These are phyloP conservation scores for Penaeus japonicus DNA, from an alignment of 1,140 invertebrate genomes.

Conservation along the genomic window DNA sequence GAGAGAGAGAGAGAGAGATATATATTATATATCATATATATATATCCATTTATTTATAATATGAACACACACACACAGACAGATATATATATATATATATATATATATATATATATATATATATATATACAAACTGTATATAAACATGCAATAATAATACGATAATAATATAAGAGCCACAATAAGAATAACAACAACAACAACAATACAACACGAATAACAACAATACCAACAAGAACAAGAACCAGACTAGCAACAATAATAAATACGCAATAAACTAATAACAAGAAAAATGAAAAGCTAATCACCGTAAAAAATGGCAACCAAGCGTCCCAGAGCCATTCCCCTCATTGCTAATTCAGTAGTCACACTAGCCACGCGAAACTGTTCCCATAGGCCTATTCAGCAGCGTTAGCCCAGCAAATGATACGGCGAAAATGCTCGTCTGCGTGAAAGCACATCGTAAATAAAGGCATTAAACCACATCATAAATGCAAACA, in stretches of 20 bases:
- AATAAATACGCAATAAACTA: not conserved
- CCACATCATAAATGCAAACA: too few relatives aligned
- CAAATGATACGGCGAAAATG: too few relatives aligned
- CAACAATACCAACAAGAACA: not conserved
- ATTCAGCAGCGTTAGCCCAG: too few relatives aligned
- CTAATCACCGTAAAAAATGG: not conserved
- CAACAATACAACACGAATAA: not conserved
- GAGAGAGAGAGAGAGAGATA: too few relatives aligned
- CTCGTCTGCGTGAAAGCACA: too few relatives aligned
- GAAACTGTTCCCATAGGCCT: too few relatives aligned
- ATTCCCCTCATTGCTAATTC: too few relatives aligned
- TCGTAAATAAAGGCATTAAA: too few relatives aligned
- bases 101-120: constrained; percentile 6
- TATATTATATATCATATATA: not conserved
- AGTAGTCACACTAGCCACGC: too few relatives aligned
- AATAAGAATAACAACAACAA: not conserved
- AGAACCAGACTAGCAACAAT: not conserved
- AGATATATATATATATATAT: not conserved
- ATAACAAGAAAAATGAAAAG: not conserved
- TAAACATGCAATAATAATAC: not conserved
- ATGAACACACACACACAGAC: not conserved
- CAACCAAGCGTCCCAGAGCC: not conserved
- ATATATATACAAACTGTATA: not conserved
- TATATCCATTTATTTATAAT: not conserved
- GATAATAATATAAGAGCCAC: not conserved